phyloP scores from a whole-genome alignment of 1,140 invertebrate species.

The Anastrepha ludens region DNA sequence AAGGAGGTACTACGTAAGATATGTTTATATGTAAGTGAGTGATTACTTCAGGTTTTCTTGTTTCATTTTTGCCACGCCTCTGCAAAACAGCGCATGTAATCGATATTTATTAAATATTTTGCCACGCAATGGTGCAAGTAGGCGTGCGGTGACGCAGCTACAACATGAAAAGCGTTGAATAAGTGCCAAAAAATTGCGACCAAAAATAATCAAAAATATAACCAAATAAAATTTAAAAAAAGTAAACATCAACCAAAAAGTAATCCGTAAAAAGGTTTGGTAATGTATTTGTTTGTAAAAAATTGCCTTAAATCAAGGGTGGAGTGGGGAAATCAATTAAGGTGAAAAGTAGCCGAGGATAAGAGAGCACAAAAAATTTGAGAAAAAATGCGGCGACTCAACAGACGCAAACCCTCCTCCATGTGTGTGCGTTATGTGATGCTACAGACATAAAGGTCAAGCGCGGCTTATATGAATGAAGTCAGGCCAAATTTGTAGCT shows the following conservation, averaged over 20 bases:
- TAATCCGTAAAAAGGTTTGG: not conserved
- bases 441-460: no score
- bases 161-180: not conserved
- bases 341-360: no score
- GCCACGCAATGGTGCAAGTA: slow-evolving; percentile 16
- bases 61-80: not conserved
- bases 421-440: no score
- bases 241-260: not conserved
- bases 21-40: not conserved
- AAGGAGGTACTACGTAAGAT: no score
- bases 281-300: not conserved
- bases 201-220: slow-evolving; percentile 2
- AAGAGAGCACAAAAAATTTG: not conserved
- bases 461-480: no score
- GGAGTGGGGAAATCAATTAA: not conserved
- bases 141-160: not conserved
- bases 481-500: no score
- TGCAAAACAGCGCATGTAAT: not conserved
- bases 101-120: slow-evolving; percentile 11
- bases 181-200: slow-evolving; percentile 44
- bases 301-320: not conserved
- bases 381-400: not conserved
- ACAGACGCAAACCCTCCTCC: not conserved
- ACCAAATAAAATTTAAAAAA: not conserved
- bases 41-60: not conserved